Percentiles rank a stretch among this genome's conserved stretches.
Evolutionary conservation across 1,140 invertebrate genomes (phyloP).

Genomic region (Diploscapter pachys): DNA sequence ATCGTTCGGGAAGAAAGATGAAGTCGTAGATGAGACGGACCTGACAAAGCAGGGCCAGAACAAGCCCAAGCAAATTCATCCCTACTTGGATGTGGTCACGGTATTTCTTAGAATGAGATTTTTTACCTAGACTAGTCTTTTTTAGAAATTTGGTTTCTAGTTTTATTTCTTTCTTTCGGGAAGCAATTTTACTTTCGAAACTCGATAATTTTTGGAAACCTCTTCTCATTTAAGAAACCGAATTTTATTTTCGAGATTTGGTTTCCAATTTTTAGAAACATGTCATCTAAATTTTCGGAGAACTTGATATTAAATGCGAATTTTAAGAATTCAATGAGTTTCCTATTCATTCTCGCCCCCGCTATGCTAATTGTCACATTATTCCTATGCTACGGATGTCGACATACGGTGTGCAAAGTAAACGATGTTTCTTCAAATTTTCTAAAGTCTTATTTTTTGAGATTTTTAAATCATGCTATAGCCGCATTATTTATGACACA

Average conservation of each 20-base stretch:
- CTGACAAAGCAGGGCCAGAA: too few relatives aligned
- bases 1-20: neutral
- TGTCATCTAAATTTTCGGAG: neutral
- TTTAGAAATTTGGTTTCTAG: too few relatives aligned
- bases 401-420: slow-evolving; percentile 6
- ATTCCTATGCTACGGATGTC: slow-evolving; percentile 22
- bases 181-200: too few relatives aligned
- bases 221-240: too few relatives aligned
- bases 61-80: too few relatives aligned
- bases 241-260: neutral
- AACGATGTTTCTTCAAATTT: too few relatives aligned
- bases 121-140: too few relatives aligned
- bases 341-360: slow-evolving; percentile 22
- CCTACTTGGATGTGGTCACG: neutral
- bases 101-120: neutral
- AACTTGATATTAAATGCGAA: neutral
- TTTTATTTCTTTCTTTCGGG: too few relatives aligned
- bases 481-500: too few relatives aligned
- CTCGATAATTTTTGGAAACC: neutral
- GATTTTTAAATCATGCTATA: too few relatives aligned
- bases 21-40: neutral
- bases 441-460: too few relatives aligned
- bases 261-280: neutral
- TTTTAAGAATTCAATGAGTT: slow-evolving; percentile 21
- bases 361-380: slow-evolving; percentile 19